Percentiles rank a stretch among this genome's conserved stretches.
Conservation (phyloP, 2,113 vertebrate species). For the Trogon melanurus region DNA sequence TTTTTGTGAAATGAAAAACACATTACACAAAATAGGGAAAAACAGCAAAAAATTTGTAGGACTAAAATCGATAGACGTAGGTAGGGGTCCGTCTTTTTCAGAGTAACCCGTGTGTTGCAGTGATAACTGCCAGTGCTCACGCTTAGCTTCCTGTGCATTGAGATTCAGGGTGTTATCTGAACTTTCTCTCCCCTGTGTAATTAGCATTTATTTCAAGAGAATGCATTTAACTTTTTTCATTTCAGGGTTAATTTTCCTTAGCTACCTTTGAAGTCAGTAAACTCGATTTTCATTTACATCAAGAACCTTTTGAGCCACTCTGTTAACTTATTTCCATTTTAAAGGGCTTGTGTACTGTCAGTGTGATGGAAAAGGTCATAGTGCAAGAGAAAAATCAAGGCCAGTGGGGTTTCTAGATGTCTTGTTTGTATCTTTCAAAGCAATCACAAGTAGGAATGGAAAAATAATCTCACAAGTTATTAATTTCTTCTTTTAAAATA, state of each 20-base stretch:
- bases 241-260: not conserved
- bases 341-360: not conserved
- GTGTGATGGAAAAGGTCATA: not conserved
- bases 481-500: not conserved
- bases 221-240: not conserved
- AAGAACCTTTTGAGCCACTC: not conserved
- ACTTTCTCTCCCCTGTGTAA: not conserved
- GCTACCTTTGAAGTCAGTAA: not conserved
- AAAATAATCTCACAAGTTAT: not conserved
- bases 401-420: not conserved
- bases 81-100: not conserved
- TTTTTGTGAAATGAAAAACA: not conserved
- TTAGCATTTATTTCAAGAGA: not conserved
- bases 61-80: not conserved
- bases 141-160: not conserved
- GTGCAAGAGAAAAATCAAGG: not conserved
- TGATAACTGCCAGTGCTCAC: not conserved
- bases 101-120: not conserved
- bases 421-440: not conserved
- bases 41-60: not conserved
- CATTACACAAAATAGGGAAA: not conserved
- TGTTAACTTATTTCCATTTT: conserved; percentile 1
- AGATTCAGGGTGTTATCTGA: not conserved
- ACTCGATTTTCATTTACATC: not conserved
- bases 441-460: not conserved